phyloP scores from a whole-genome alignment of 1,140 invertebrate species.

The Apis florea region DNA sequence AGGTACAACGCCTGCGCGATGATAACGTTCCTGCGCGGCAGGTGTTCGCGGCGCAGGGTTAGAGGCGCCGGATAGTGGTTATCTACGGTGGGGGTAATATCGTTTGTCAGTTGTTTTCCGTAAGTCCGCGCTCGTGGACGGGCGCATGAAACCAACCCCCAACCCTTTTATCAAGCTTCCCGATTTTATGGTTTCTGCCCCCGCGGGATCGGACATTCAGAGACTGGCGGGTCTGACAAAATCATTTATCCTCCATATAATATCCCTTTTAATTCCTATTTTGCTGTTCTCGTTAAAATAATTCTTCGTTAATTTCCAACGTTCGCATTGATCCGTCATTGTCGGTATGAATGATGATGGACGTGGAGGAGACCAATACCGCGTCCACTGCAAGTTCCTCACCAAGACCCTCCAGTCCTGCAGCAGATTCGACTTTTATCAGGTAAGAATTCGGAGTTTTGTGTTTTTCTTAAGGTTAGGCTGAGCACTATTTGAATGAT shows the following conservation, averaged over 20 bases:
- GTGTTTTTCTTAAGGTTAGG: neutral
- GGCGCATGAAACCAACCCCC: constrained; percentile 72
- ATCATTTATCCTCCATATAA: constrained; percentile 20
- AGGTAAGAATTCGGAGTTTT: constrained; percentile 66
- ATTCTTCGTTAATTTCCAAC: constrained; percentile 39
- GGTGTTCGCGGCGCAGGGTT: constrained; percentile 69
- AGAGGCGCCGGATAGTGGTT: constrained; percentile 64
- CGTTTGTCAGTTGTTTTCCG: constrained; percentile 78
- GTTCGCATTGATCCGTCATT: constrained; percentile 44
- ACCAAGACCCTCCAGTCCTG: constrained; percentile 77
- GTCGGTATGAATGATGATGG: constrained; percentile 78
- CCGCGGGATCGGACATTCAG: constrained; percentile 44
- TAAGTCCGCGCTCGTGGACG: constrained; percentile 79
- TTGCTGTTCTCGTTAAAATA: constrained; percentile 31
- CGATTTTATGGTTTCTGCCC: constrained; percentile 54
- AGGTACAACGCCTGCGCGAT: constrained; percentile 59
- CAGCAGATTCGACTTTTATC: constrained; percentile 77
- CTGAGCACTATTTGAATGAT: neutral
- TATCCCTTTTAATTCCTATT: constrained; percentile 12
- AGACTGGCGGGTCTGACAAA: constrained; percentile 34
- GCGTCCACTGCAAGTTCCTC: constrained; percentile 78
- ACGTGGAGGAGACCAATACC: constrained; percentile 77
- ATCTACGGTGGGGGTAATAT: constrained; percentile 65
- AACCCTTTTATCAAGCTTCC: constrained; percentile 54
- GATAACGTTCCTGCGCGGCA: constrained; percentile 35